A percentile compares a stretch with the other conserved stretches of the same genome.
phyloP scores from a whole-genome alignment of 1,140 invertebrate genomes.

The Listronotus bonariensis region DNA sequence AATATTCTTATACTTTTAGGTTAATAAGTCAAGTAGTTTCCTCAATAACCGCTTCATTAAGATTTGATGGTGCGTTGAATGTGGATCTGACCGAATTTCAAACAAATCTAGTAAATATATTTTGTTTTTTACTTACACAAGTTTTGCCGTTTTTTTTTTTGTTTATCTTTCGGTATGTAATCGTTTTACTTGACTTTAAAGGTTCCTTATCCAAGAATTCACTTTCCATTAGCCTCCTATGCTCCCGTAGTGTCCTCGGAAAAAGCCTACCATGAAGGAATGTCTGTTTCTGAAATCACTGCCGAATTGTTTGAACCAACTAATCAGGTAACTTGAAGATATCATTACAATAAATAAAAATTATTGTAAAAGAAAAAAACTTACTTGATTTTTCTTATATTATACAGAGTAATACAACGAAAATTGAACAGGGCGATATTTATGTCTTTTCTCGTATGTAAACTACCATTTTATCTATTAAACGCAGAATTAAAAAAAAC shows the following conservation, averaged over 20 bases:
- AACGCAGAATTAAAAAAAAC: no score
- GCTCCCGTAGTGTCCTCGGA: slow-evolving; percentile 66
- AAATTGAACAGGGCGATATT: no score
- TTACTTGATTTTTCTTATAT: no score
- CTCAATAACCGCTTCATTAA: slow-evolving; percentile 74
- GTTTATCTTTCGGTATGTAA: neutral
- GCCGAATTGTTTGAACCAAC: slow-evolving; percentile 52
- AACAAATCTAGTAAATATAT: slow-evolving; percentile 58
- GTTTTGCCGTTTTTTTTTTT: no score
- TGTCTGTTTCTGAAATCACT: slow-evolving; percentile 57
- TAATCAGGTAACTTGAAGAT: slow-evolving; percentile 59
- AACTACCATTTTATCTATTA: no score
- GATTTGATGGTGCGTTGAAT: slow-evolving; percentile 77
- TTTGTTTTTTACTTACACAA: neutral
- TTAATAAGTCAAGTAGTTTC: slow-evolving; percentile 74
- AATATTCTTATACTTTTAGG: slow-evolving; percentile 37
- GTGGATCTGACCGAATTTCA: slow-evolving; percentile 84
- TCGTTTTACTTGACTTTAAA: neutral
- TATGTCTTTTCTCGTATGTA: no score
- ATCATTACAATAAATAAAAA: slow-evolving; percentile 40
- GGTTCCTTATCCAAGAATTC: slow-evolving; percentile 71
- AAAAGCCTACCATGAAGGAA: slow-evolving; percentile 73
- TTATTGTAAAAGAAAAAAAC: no score
- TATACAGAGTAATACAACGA: no score
- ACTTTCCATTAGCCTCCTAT: slow-evolving; percentile 74